Conservation (phyloP, 2,888 invertebrate genomes). For the Tigriopus californicus region DNA sequence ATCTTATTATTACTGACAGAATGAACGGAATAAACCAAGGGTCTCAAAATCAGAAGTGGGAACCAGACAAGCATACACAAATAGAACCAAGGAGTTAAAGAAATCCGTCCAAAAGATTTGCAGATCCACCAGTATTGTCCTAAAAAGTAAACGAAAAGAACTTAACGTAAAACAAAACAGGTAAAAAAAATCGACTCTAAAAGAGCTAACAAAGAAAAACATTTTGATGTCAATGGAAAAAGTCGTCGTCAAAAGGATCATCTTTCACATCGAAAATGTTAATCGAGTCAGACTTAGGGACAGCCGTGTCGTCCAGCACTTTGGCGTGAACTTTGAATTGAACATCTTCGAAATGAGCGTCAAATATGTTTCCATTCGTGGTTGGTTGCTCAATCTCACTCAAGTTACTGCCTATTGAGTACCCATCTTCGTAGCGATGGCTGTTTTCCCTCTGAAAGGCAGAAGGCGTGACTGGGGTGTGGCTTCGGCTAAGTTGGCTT, state of each 20-base stretch:
- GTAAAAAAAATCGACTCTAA: no score
- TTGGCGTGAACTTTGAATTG: conserved; percentile 8
- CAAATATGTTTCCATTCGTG: background rate
- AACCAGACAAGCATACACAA: no score
- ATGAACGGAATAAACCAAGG: no score
- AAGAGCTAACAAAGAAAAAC: background rate
- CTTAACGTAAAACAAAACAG: no score
- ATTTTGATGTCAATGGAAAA: conserved; percentile 17
- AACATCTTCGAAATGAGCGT: background rate
- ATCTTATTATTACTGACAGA: no score
- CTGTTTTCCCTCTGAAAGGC: background rate
- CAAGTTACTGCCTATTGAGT: no score
- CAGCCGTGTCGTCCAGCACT: background rate
- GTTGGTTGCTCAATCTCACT: no score
- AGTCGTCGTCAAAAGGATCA: conserved; percentile 21
- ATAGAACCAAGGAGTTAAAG: no score
- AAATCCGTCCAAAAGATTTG: no score
- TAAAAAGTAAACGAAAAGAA: no score
- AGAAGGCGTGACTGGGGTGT: background rate
- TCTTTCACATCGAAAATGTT: conserved; percentile 20
- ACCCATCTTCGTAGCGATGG: background rate
- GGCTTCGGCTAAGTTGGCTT: background rate
- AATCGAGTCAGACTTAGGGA: conserved; percentile 18
- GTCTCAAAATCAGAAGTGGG: no score
- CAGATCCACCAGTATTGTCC: no score